Conservation (phyloP, 1,140 invertebrate species). For the Meteorus sp. region DNA sequence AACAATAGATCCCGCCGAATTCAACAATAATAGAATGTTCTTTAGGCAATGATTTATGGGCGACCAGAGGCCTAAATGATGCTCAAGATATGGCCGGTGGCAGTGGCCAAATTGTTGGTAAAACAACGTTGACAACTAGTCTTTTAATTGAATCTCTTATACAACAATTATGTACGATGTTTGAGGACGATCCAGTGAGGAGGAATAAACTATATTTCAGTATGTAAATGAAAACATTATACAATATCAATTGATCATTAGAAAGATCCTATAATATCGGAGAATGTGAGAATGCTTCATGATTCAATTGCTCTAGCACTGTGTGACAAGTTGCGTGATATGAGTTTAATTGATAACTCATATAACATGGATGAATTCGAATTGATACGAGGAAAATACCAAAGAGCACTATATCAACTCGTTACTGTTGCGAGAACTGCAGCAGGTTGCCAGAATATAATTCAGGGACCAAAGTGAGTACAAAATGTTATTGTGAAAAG, state of each 20-base stretch:
- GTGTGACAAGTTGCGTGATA: slow-evolving; percentile 65
- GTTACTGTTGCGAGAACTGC: slow-evolving; percentile 58
- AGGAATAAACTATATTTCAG: slow-evolving; percentile 63
- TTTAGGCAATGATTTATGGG: slow-evolving; percentile 28
- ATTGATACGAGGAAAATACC: slow-evolving; percentile 66
- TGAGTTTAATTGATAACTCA: slow-evolving; percentile 69
- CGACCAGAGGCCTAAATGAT: slow-evolving; percentile 26
- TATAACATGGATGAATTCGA: slow-evolving; percentile 69
- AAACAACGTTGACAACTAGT: slow-evolving; percentile 59
- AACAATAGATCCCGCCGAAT: too few relatives aligned
- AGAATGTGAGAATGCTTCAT: not conserved
- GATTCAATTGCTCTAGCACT: slow-evolving; percentile 54
- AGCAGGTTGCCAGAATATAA: slow-evolving; percentile 51
- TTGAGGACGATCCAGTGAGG: slow-evolving; percentile 62
- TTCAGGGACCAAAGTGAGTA: slow-evolving; percentile 36
- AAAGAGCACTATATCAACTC: slow-evolving; percentile 64
- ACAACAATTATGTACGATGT: slow-evolving; percentile 64
- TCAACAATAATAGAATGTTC: not conserved
- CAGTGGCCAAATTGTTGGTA: slow-evolving; percentile 28
- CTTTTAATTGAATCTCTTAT: slow-evolving; percentile 67
- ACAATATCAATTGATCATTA: slow-evolving; percentile 3
- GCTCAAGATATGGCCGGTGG: slow-evolving; percentile 5
- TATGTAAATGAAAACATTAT: slow-evolving; percentile 29
- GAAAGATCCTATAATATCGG: not conserved
- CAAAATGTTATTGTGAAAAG: not conserved